A percentile compares a stretch with the other conserved stretches of the same genome.
phyloP scores from a whole-genome alignment of 2,797 vertebrate genomes.

The Ctenopoma multispine region DNA sequence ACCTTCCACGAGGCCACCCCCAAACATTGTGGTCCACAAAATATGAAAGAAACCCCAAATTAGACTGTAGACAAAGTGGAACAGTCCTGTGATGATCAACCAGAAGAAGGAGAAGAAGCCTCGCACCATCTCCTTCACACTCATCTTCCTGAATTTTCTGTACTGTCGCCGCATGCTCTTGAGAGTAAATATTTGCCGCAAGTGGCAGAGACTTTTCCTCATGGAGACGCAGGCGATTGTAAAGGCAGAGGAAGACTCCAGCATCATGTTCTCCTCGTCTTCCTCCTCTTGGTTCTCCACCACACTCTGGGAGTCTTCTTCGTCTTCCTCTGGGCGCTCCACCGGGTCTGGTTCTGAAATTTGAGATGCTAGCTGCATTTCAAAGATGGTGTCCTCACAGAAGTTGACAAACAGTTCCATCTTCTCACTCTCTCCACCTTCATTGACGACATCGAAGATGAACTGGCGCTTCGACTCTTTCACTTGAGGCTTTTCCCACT shows the following conservation, averaged over 20 bases:
- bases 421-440: constrained; percentile 98
- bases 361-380: constrained; percentile 98
- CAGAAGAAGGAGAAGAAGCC: constrained; percentile 95
- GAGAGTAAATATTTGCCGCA: constrained; percentile 89
- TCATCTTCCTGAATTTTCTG: constrained; percentile 93
- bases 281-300: constrained; percentile 84
- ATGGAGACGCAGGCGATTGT: constrained; percentile 89
- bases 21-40: constrained; percentile 95
- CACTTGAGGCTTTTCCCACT: constrained; percentile 99
- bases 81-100: constrained; percentile 89
- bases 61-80: constrained; percentile 89
- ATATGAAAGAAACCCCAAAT: constrained; percentile 95
- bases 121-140: constrained; percentile 89
- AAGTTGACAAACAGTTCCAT: constrained; percentile 99
- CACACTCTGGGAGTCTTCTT: constrained; percentile 83
- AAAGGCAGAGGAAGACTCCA: constrained; percentile 93
- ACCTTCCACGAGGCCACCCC: constrained; percentile 96
- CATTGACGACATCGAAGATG: constrained; percentile 98
- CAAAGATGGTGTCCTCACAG: constrained; percentile 99
- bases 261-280: constrained; percentile 83
- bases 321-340: constrained; percentile 89
- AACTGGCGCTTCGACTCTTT: constrained; percentile 99
- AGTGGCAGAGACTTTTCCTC: constrained; percentile 86
- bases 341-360: constrained; percentile 94
- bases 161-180: constrained; percentile 92